Base-by-base conservation (phyloP, 2,797 vertebrate genomes). In the Gadopsis marmoratus region DNA sequence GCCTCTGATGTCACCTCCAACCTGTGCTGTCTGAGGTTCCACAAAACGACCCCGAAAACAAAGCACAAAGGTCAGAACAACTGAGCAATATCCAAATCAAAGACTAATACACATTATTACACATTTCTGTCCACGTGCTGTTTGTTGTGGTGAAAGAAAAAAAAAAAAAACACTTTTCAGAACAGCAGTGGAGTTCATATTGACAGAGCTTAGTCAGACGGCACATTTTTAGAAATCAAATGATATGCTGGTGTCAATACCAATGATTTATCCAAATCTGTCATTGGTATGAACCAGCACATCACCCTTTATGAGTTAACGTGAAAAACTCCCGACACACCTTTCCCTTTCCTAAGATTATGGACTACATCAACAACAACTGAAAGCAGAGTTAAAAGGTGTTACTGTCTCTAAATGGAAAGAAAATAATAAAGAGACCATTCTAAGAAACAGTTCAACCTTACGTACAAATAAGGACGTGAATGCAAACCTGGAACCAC, bases 401-500 rank as follows among this genome's bases (percentile, higher is more conserved):
- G 48, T 74, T 47, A 76, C 67, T 70, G 37, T 82, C 73, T 78
- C 63, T 80, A 67, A 74, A 76, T 71, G 56, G 69, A 88, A 59
- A 68, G 50, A 63, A 83, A 79, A 75, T 21, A 54, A 71, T 51
- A 50, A 83, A 70, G 61, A 88, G 63, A 66, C 71, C 39, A 85
- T 60, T 88, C 51, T 84, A 78, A 86, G 79, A 87, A 88, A 92
- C 68, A 90, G 56, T 84, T 89, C 78, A 92, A 91, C 88, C 86
- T 91, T 83, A 88, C 70, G 89, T 87, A 94, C 95, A 97, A 97
- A 96, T 95, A 98, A 98, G 96, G 97, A 97, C 97, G 96, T 96
- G 96, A 97, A 97, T 98, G 97, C 98, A 98, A 99, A 99, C 98
- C 98, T 99, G 98, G 96, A 99, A 99, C 98, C 98, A 99, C 97